Percentiles rank a stretch among this genome's conserved stretches.
Conservation (phyloP, 1,140 invertebrate species). For the Meloidogyne exigua region DNA sequence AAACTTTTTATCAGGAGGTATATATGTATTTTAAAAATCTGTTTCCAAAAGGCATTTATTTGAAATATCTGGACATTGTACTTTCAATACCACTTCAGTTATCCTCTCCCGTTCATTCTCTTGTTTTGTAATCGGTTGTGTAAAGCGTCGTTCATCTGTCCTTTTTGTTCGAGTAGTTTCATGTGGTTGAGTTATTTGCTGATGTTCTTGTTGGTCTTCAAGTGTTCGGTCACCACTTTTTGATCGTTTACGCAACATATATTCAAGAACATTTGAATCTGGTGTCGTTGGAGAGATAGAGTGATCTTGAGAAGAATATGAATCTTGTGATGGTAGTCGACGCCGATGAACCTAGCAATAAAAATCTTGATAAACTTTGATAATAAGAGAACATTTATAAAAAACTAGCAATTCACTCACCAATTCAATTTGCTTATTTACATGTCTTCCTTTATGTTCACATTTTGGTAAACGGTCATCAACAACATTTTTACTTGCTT, state of each 20-base stretch:
- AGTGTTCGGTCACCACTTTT: not conserved
- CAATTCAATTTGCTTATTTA: slow-evolving; percentile 45
- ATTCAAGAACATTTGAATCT: slow-evolving; percentile 25
- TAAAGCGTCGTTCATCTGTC: not conserved
- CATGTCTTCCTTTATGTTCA: not conserved
- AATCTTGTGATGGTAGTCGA: slow-evolving; percentile 47
- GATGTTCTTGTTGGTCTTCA: not conserved
- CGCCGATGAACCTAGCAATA: slow-evolving; percentile 42
- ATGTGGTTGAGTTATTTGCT: not conserved
- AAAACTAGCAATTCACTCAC: slow-evolving; percentile 23
- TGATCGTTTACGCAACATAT: not conserved
- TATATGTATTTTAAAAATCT: not conserved
- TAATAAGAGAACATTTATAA: not conserved
- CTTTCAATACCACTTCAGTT: not conserved
- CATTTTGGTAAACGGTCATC: not conserved
- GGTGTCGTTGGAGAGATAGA: slow-evolving; percentile 51
- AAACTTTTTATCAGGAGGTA: not conserved
- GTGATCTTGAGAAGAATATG: slow-evolving; percentile 49
- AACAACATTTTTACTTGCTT: not conserved
- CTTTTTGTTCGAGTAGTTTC: not conserved
- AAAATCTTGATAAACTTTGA: not conserved
- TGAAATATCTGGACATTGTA: not conserved
- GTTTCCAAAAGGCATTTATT: slow-evolving; percentile 4
- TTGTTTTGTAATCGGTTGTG: not conserved
- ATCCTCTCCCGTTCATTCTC: not conserved